phyloP scores from a whole-genome alignment of 1,140 invertebrate genomes.

The Camponotus floridanus region DNA sequence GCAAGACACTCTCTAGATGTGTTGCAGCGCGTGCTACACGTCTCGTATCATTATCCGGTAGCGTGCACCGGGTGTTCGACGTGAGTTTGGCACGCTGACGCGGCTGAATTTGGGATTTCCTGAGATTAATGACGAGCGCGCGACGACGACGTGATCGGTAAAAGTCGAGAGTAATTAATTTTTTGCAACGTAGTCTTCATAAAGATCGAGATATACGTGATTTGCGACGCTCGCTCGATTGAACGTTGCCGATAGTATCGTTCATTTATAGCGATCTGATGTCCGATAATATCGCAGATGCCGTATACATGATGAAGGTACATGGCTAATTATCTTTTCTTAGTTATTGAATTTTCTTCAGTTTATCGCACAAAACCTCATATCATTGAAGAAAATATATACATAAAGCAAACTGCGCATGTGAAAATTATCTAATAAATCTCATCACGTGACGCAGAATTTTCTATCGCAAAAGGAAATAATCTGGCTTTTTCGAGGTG shows the following conservation, averaged over 20 bases:
- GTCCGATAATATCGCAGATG: constrained; percentile 41
- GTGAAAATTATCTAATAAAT: background rate
- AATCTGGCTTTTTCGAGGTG: constrained; percentile 63
- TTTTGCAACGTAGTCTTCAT: constrained; percentile 42
- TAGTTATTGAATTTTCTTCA: background rate
- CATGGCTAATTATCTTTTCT: constrained; percentile 2
- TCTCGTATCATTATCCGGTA: constrained; percentile 68
- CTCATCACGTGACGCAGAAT: constrained; percentile 26
- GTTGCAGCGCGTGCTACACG: constrained; percentile 68
- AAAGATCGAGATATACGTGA: background rate
- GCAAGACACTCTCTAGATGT: background rate
- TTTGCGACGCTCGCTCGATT: constrained; percentile 16
- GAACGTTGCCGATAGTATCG: constrained; percentile 26
- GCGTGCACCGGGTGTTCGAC: constrained; percentile 59
- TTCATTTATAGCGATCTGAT: constrained; percentile 44
- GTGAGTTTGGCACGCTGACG: constrained; percentile 56
- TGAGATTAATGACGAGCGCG: constrained; percentile 57
- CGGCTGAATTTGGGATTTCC: constrained; percentile 47
- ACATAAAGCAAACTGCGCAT: background rate
- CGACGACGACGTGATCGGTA: constrained; percentile 36
- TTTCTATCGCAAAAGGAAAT: constrained; percentile 45
- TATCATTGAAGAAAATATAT: background rate
- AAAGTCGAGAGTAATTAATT: constrained; percentile 54
- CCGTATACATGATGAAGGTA: background rate
- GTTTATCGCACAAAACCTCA: background rate